Evolutionary conservation across 2,888 invertebrate species (phyloP), one percentile per base, ranked within the genome.

Genomic region (Patella ulyssiponensis): DNA sequence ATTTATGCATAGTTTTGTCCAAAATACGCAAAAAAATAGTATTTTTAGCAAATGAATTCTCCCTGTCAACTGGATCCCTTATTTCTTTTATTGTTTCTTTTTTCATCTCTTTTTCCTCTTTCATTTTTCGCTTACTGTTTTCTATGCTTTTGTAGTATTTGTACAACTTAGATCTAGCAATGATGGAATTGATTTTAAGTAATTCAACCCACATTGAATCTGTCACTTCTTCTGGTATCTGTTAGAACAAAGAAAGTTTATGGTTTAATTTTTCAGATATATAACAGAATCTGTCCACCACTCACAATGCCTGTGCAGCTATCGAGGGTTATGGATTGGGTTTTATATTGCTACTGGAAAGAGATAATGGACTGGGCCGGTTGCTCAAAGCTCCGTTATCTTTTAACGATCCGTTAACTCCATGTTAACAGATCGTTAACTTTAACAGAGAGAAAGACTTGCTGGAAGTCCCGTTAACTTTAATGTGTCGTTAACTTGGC

Each of bases 171-270:
- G 52, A 71, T 5, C 80, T 44, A 33, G 76, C 76, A 20, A 69
- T 69, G 69, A 23, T 5, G 11, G 78, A 74, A 2, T 58, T 56
- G 20, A 58, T 72, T 23, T 78, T 71, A 27, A 82, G 69, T 12
- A 75, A 23, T 51, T 73, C 54, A 56, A 83, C 71, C 85, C 85
- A 85, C 23, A 81, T 74, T 23, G 83, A 80, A 71, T 82, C 82
- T 7, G 79, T 79, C 84, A 85, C 80, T 52, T 75, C 69, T 69
- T 84, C 80, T 5, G 85, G 79, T 52, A 86, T 79, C 79, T 81
- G 80, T 76, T 44, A 44, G 9, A 44, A 44, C 44, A 44, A 44
- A 44, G 44, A 44, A 44, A 44, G 44, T 44, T 44, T 44, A 44
- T 44, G 0, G 44, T 44, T 44, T 44, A 44, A 44, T 7, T 33